Conservation (phyloP, 2,888 invertebrate species). For the Drosophila niveifrons region DNA sequence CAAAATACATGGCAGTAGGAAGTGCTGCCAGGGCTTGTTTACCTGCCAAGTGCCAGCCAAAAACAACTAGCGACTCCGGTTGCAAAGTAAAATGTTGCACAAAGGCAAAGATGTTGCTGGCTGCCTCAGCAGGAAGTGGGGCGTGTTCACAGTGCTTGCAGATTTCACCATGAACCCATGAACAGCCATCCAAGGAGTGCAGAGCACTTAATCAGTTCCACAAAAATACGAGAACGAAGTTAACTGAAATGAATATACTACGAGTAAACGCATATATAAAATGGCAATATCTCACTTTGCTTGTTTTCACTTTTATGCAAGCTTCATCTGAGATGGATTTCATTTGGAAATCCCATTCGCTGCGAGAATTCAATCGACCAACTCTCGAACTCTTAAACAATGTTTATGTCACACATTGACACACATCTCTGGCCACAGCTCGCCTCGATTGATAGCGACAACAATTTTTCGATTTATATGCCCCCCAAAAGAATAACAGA, state of each 20-base stretch:
- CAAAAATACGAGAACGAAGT: slow-evolving; percentile 11
- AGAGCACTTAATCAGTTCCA: slow-evolving; percentile 54
- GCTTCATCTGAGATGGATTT: slow-evolving; percentile 1
- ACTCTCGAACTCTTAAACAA: slow-evolving; percentile 33
- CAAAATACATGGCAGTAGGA: slow-evolving; percentile 60
- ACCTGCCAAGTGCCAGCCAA: slow-evolving; percentile 52
- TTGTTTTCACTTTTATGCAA: slow-evolving; percentile 6
- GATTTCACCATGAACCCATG: slow-evolving; percentile 38
- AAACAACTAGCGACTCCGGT: slow-evolving; percentile 40
- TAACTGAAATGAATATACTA: slow-evolving; percentile 2
- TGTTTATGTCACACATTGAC: slow-evolving; percentile 55
- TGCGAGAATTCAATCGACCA: slow-evolving; percentile 3
- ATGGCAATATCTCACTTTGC: neutral
- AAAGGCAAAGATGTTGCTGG: slow-evolving; percentile 34
- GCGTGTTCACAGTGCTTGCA: slow-evolving; percentile 23
- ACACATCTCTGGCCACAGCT: slow-evolving; percentile 36
- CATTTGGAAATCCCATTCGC: neutral
- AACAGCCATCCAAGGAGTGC: slow-evolving; percentile 13
- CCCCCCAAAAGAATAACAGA: slow-evolving; percentile 34
- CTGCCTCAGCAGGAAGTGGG: slow-evolving; percentile 38
- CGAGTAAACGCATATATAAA: neutral
- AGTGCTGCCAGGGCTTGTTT: slow-evolving; percentile 63
- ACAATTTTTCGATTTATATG: slow-evolving; percentile 73
- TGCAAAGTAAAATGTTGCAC: slow-evolving; percentile 51
- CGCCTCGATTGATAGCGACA: slow-evolving; percentile 27